Conservation (phyloP, 2,888 invertebrate genomes). For the Tiliacea citrago region DNA sequence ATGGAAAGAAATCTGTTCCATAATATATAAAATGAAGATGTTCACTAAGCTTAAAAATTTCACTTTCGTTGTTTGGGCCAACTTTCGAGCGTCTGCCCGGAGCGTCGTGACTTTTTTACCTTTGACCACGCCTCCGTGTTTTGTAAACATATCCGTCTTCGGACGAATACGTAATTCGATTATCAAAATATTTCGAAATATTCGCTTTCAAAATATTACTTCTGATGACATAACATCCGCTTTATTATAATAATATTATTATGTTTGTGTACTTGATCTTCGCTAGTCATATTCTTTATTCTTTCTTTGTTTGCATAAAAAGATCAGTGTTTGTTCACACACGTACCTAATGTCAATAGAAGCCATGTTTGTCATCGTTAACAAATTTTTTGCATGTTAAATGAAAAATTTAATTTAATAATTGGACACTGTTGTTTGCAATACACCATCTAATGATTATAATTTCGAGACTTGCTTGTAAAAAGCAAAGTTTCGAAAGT, state of each 20-base stretch:
- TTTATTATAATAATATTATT: constrained; percentile 25
- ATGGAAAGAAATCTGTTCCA: constrained; percentile 60
- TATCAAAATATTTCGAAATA: no score
- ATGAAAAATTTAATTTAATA: neutral
- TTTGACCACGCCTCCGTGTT: constrained; percentile 75
- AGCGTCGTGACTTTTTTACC: constrained; percentile 70
- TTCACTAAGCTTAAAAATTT: constrained; percentile 77
- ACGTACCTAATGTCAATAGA: neutral
- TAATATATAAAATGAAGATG: constrained; percentile 70
- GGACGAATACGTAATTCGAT: constrained; percentile 60
- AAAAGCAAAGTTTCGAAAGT: constrained; percentile 48
- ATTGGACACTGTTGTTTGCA: constrained; percentile 2
- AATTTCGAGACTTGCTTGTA: constrained; percentile 20
- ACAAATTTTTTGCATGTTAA: neutral
- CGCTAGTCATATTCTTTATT: constrained; percentile 9
- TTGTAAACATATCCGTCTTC: constrained; percentile 75
- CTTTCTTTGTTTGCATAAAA: neutral
- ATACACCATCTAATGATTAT: constrained; percentile 1
- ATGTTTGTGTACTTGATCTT: neutral
- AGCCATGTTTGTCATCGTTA: constrained; percentile 16
- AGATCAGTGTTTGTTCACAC: neutral
- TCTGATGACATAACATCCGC: constrained; percentile 57
- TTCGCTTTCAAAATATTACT: constrained; percentile 66
- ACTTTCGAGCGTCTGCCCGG: constrained; percentile 78
- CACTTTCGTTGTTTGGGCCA: constrained; percentile 83